phyloP scores from a whole-genome alignment of 2,797 vertebrate species.

The Onychomys leucogaster region DNA sequence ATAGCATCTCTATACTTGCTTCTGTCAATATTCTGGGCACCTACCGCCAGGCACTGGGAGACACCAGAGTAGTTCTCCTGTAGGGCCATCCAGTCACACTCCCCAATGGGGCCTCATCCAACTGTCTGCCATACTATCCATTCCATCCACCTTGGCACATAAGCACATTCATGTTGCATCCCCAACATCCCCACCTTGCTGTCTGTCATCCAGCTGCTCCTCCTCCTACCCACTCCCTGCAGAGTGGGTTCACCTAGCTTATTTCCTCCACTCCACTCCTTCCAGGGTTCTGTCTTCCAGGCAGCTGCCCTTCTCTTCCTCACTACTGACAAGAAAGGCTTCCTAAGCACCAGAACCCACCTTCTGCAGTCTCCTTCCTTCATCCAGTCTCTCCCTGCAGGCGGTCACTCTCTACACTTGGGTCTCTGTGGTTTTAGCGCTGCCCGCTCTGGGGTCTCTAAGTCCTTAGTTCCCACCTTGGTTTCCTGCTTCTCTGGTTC shows the following conservation, averaged over 20 bases:
- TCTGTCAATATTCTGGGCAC: background rate
- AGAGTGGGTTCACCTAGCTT: background rate
- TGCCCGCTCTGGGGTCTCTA: background rate
- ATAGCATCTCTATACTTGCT: background rate
- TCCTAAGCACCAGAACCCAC: background rate
- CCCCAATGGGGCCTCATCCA: background rate
- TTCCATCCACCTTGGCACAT: background rate
- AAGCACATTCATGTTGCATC: background rate
- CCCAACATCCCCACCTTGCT: background rate
- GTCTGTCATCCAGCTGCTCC: background rate
- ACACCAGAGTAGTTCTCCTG: background rate
- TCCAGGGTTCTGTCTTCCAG: fast-evolving
- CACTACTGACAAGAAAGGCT: fast-evolving
- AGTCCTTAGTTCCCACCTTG: background rate
- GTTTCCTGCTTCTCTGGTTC: background rate
- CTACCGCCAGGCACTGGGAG: background rate
- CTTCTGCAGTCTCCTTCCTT: background rate
- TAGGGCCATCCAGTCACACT: background rate
- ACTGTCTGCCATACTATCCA: background rate
- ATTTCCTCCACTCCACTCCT: background rate
- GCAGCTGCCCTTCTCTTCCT: background rate
- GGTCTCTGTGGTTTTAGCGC: background rate
- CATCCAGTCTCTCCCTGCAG: background rate
- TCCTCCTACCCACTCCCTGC: background rate
- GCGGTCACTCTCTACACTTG: background rate